These are phyloP conservation scores for Podotricha telesiphe DNA, from an alignment of 2,888 invertebrate genomes.

Conservation along the genomic window DNA sequence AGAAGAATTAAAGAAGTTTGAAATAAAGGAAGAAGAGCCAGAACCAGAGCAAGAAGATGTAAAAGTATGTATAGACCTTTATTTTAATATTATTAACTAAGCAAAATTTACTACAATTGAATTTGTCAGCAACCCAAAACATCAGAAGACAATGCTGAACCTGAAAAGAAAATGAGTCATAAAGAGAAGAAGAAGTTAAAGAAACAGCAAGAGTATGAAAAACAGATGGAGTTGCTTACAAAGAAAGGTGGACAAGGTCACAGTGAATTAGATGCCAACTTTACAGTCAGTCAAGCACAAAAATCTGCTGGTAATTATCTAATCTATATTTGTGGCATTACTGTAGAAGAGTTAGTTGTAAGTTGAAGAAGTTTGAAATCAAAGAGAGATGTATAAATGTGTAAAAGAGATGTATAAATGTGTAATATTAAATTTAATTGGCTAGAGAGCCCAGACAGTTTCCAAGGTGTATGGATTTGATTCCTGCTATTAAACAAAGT, in stretches of 20 bases:
- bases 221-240: constrained; percentile 92
- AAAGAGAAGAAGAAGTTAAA: constrained; percentile 96
- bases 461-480: no score
- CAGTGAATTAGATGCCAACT: constrained; percentile 95
- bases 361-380: no score
- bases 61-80: constrained; percentile 51
- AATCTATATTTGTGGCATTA: no score
- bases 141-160: constrained; percentile 61
- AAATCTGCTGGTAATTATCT: constrained; percentile 84
- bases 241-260: constrained; percentile 95
- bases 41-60: constrained; percentile 61
- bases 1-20: constrained; percentile 75
- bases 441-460: no score
- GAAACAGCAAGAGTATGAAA: constrained; percentile 94
- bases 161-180: constrained; percentile 91
- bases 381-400: no score
- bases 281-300: constrained; percentile 95
- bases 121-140: constrained; percentile 53
- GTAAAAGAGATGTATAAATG: no score
- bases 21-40: constrained; percentile 67
- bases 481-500: no score
- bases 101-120: no score
- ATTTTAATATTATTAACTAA: not conserved
- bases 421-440: no score
- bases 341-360: no score